Conservation (phyloP, 2,888 invertebrate genomes). For the Stenotaenia linearis region DNA sequence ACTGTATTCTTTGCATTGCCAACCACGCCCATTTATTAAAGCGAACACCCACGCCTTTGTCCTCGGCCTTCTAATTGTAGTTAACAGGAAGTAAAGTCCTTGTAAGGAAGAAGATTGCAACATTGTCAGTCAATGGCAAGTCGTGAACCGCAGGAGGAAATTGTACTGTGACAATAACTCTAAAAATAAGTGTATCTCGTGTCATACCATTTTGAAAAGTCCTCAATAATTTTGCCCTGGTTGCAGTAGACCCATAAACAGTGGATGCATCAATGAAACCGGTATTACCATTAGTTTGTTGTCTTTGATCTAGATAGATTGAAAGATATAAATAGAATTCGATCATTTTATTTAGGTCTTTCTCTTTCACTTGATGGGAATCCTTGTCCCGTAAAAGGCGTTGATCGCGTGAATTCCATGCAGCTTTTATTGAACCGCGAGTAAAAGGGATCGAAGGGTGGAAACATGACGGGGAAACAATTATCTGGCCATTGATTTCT, state of each 20-base stretch:
- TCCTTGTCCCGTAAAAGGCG: constrained; percentile 30
- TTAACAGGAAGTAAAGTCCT: background rate
- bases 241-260: constrained; percentile 38
- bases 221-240: constrained; percentile 35
- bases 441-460: constrained; percentile 56
- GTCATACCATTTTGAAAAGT: constrained; percentile 35
- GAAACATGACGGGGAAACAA: constrained; percentile 61
- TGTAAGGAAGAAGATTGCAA: background rate
- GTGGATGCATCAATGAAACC: constrained; percentile 39
- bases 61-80: background rate
- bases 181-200: background rate
- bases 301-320: constrained; percentile 35
- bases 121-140: constrained; percentile 1
- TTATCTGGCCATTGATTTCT: constrained; percentile 28
- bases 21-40: background rate
- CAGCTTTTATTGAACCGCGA: constrained; percentile 51
- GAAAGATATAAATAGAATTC: background rate
- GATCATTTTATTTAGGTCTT: too few species aligned
- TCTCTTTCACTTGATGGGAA: constrained; percentile 30
- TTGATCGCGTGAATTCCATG: constrained; percentile 47
- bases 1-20: background rate
- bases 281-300: constrained; percentile 39
- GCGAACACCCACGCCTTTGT: background rate
- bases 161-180: background rate
- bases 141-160: background rate